Percentiles rank a stretch among this genome's conserved stretches.
Evolutionary conservation across 2,113 vertebrate genomes (phyloP).

Genomic region (Podarcis cretensis): DNA sequence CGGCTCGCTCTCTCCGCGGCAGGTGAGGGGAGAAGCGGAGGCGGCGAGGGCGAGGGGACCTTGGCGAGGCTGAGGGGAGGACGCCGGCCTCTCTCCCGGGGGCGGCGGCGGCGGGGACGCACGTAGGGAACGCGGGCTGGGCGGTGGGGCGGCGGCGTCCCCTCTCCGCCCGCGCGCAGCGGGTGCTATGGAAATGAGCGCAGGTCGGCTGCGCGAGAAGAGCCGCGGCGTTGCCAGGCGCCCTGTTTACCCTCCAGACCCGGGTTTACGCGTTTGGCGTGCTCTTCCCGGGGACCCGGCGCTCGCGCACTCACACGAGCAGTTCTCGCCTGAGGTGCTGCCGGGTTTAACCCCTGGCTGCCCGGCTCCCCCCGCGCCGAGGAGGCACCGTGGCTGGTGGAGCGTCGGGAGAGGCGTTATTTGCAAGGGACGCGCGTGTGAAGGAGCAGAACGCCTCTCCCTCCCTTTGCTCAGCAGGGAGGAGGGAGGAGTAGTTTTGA

Average conservation of each 20-base stretch:
- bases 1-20: not conserved
- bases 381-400: too few relatives aligned
- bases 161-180: not conserved
- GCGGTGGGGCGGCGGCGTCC: not conserved
- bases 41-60: not conserved
- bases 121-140: not conserved
- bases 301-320: too few relatives aligned
- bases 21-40: not conserved
- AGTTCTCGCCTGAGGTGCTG: not conserved
- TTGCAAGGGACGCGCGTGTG: not conserved
- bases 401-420: not conserved
- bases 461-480: too few relatives aligned
- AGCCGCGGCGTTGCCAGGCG: conserved; percentile 9
- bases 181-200: conserved; percentile 14
- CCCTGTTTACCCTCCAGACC: not conserved
- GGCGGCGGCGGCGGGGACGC: not conserved
- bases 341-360: not conserved
- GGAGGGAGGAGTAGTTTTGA: not conserved
- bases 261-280: not conserved
- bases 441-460: not conserved
- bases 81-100: not conserved
- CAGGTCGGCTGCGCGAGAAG: not conserved
- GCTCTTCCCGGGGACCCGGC: not conserved
- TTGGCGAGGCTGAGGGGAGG: not conserved
- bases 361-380: not conserved